Base-by-base conservation (phyloP, 2,113 vertebrate species). In the Callopanchax toddi region DNA sequence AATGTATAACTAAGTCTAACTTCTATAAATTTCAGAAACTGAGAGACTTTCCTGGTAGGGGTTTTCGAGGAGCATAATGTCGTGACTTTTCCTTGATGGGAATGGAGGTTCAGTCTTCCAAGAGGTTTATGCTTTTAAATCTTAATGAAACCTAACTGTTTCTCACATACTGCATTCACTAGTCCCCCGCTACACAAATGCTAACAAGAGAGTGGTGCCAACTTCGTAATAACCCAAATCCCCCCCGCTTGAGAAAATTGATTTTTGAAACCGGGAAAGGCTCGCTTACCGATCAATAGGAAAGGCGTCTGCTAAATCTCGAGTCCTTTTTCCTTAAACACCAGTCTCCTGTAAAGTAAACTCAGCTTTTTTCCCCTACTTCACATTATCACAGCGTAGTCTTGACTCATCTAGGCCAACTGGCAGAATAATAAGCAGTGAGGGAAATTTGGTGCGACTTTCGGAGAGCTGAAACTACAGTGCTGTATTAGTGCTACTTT, bases 401-500 rank as follows among this genome's bases (percentile, higher is more conserved):
- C 67, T 64, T 82, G 77, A 79, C 66, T 86, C 67, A 76, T 82
- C 63, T 72, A 58, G 77, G 79, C 69, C 77, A 84, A 68, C 67
- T 68, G 60, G 74, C 67, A 57, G 73, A 78, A 71, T 81, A 67
- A 76, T 72, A 76, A 80, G 71, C 63, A 72, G 66, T 66, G 75
- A 53, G 67, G 56, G 61, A 70, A 70, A 82, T 79, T 73, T 76
- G 67, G 70, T 60, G 58, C 66, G 73, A 81, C 78, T 81, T 68
- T 74, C 71, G 76, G 32, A 67, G 67, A 81, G 67, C 62, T 79
- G 61, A 82, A 81, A 71, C 77, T 73, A 70, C 65, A 54, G 55
- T 25, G 63, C 65, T 67, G 69, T 73, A 75, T 82, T 86, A 84
- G 71, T 84, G 76, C 79, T 78, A 79, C 82, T 83, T 83, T 81